Conservation (phyloP, 2,797 vertebrate genomes). For the Cichlasoma orientale region DNA sequence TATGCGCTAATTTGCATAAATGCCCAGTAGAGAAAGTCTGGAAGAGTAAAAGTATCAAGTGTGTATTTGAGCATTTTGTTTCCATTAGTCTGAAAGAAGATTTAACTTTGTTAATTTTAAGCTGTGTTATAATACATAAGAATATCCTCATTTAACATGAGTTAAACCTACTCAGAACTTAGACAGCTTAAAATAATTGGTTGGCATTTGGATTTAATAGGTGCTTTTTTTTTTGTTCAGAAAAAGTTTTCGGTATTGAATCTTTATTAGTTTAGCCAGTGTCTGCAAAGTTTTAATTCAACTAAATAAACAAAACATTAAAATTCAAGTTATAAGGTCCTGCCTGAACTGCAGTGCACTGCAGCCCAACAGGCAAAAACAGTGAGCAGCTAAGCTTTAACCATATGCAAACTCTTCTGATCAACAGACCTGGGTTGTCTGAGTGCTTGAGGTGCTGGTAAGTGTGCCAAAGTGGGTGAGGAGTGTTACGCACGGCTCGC, state of each 20-base stretch:
- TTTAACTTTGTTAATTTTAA: neutral
- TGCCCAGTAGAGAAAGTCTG: neutral
- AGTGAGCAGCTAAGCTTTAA: slow-evolving; percentile 11
- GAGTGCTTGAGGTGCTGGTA: slow-evolving; percentile 26
- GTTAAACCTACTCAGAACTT: slow-evolving; percentile 19
- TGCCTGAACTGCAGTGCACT: neutral
- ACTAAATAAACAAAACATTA: neutral
- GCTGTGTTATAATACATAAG: neutral
- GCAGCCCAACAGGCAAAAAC: slow-evolving; percentile 29
- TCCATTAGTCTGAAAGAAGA: neutral
- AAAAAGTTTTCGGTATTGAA: neutral
- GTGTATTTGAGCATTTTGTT: neutral
- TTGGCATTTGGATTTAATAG: neutral
- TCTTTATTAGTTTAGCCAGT: slow-evolving; percentile 13
- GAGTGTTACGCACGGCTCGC: slow-evolving; percentile 23
- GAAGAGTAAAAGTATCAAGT: neutral
- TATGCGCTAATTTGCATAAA: neutral
- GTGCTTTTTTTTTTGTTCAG: neutral
- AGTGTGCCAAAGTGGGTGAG: slow-evolving; percentile 29
- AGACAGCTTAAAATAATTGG: neutral
- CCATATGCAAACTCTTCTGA: slow-evolving; percentile 29
- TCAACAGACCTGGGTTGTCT: slow-evolving; percentile 27
- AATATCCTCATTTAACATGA: neutral
- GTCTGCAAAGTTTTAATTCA: slow-evolving; percentile 33
- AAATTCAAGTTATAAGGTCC: slow-evolving; percentile 26